Evolutionary conservation across 1,140 invertebrate species (phyloP), one percentile per base, ranked within the genome.

Genomic region (Drosophila arawakana): DNA sequence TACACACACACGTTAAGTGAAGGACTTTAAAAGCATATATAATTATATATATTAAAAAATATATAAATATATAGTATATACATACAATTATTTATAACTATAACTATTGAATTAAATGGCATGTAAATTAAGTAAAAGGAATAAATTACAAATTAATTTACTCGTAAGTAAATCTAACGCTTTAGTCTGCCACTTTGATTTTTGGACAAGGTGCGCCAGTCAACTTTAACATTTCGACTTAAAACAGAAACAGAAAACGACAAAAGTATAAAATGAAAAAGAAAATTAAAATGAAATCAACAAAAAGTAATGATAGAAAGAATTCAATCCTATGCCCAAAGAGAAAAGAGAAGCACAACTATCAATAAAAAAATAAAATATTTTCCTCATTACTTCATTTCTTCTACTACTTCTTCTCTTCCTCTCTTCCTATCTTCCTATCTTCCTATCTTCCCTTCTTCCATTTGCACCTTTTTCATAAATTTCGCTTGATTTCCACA

Each of bases 171-270:
- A 88, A 80, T 89, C 81, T 80, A 88, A 84, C 81, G 83, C 83
- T 88, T 88, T 88, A 88, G 84, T 84, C 83, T 86, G 83, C 84
- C 83, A 88, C 83, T 88, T 88, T 88, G 83, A 88, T 89, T 86
- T 86, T 86, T 86, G 83, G 84, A 89, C 84, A 88, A 88, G 80
- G 83, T 88, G 83, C 78, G 83, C 68, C 73, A 88, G 71, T 75
- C 70, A 80, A 79, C 76, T 76, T 81, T 34, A 80, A 84, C 80
- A 73, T 81, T 78, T 89, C 73, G 70, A 83, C 73, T 73, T 49
- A 15, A 15, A 63, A 75, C 1, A 30, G 37, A 60, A 73, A 62
- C 25, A 30, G 25, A 37, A 6, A 46, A 39, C 10, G 54, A 69
- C 44, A 43, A 37, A 67, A 30, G n/a, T 11, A n/a, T 10, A 30